Base-by-base conservation (phyloP, 2,888 invertebrate genomes). In the Nesidiocoris tenuis region DNA sequence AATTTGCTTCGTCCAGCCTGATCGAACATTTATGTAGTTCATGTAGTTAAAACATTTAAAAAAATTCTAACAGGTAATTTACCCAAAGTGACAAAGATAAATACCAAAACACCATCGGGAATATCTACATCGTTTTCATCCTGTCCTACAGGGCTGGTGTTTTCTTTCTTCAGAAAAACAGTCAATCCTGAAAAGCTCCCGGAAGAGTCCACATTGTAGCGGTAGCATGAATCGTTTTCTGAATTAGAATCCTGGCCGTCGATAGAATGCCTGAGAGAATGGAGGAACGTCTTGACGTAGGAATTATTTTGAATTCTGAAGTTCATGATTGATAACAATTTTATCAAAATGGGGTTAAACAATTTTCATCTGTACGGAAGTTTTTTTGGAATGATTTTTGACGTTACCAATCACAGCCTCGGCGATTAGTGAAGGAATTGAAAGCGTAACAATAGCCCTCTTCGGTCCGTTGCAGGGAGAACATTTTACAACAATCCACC, bases 361-460 rank as follows among this genome's bases (percentile, higher is more conserved):
- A n/a, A n/a, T n/a, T n/a, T n/a, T n/a, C n/a, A n/a, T n/a, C n/a
- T n/a, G n/a, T n/a, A n/a, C n/a, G n/a, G n/a, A n/a, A n/a, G n/a
- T n/a, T n/a, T n/a, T n/a, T n/a, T n/a, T n/a, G n/a, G n/a, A n/a
- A n/a, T n/a, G n/a, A n/a, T n/a, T n/a, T n/a, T n/a, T n/a, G n/a
- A n/a, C n/a, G 19, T 61, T 61, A 19, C 77, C 77, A 77, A 7
- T 25, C 18, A 22, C 70, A 61, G 2, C 71, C 56, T 2, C 80
- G 66, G 77, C 67, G 9, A 68, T 70, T 18, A 78, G 74, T 74
- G 19, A 75, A 67, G 21, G 75, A 75, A 64, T 77, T 77, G 59
- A 77, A 77, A 3, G 77, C 65, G 21, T 75, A 77, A 61, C 77
- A 77, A 55, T 71, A 72, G n/a, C 77, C 77, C 24, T 77, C 75